phyloP scores from a whole-genome alignment of 1,140 invertebrate genomes.

The Sesamia nonagrioides region DNA sequence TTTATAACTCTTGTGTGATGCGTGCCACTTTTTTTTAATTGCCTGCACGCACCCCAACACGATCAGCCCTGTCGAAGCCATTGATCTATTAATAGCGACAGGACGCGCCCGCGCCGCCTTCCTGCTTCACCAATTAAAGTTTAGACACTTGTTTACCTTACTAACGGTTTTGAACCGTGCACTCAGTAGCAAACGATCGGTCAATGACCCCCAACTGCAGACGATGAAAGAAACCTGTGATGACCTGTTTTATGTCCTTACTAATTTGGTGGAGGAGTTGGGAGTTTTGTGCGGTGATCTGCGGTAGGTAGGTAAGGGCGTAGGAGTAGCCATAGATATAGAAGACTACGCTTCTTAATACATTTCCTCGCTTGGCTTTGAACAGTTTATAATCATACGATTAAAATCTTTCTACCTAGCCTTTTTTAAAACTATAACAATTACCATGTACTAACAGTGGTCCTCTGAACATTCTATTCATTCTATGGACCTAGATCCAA shows the following conservation, averaged over 20 bases:
- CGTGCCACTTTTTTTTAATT: constrained; percentile 14
- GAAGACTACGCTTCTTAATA: no score
- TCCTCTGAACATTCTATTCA: no score
- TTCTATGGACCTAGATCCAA: no score
- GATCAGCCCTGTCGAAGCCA: constrained; percentile 52
- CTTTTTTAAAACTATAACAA: no score
- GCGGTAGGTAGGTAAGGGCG: background rate
- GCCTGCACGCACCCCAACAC: constrained; percentile 54
- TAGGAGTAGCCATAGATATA: no score
- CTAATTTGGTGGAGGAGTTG: constrained; percentile 16
- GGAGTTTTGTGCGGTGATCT: background rate
- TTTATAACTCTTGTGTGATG: no score
- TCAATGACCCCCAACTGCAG: constrained; percentile 37
- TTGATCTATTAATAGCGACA: constrained; percentile 66
- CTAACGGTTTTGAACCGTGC: constrained; percentile 61
- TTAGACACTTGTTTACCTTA: constrained; percentile 71
- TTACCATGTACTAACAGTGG: no score
- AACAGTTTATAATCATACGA: no score
- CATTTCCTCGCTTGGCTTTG: no score
- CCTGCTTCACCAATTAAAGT: constrained; percentile 61
- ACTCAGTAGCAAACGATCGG: background rate
- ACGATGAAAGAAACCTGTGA: constrained; percentile 29
- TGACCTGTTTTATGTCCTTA: constrained; percentile 25
- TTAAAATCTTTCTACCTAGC: no score
- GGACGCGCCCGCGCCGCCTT: constrained; percentile 62